Conservation (phyloP, 2,888 invertebrate species). For the Apamea monoglypha region DNA sequence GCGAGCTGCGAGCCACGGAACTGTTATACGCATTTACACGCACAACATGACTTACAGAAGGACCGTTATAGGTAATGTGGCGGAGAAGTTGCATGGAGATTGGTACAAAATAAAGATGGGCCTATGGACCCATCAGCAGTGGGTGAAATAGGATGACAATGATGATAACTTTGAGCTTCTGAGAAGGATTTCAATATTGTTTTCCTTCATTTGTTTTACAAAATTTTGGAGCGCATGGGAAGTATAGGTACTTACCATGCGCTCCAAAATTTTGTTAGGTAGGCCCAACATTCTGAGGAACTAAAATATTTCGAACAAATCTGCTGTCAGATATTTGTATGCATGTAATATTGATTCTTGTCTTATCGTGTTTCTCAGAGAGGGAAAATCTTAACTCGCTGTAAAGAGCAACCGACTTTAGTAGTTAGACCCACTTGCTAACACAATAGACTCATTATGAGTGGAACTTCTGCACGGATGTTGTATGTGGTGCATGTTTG, state of each 20-base stretch:
- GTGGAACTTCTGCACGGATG: slow-evolving; percentile 8
- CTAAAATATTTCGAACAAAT: not conserved
- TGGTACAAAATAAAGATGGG: not conserved
- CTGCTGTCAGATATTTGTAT: not conserved
- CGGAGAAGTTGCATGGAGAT: not conserved
- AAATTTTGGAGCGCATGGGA: not conserved
- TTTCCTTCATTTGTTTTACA: not conserved
- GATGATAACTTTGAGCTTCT: not conserved
- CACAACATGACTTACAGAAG: slow-evolving; percentile 14
- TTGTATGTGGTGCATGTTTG: not conserved
- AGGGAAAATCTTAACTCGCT: not conserved
- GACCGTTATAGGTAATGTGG: not conserved
- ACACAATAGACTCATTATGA: not conserved
- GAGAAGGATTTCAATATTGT: not conserved
- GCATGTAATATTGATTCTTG: not conserved
- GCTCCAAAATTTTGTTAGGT: no score
- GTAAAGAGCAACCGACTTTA: no score
- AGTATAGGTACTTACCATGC: not conserved
- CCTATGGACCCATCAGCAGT: not conserved
- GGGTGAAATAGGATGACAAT: not conserved
- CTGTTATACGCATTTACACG: slow-evolving; percentile 7
- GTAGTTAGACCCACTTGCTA: not conserved
- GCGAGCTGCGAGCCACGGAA: slow-evolving; percentile 1
- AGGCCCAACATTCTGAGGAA: not conserved
- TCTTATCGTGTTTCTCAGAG: not conserved